Evolutionary conservation across 2,888 invertebrate genomes (phyloP).

Genomic region (Troglohyphantes excavatus): DNA sequence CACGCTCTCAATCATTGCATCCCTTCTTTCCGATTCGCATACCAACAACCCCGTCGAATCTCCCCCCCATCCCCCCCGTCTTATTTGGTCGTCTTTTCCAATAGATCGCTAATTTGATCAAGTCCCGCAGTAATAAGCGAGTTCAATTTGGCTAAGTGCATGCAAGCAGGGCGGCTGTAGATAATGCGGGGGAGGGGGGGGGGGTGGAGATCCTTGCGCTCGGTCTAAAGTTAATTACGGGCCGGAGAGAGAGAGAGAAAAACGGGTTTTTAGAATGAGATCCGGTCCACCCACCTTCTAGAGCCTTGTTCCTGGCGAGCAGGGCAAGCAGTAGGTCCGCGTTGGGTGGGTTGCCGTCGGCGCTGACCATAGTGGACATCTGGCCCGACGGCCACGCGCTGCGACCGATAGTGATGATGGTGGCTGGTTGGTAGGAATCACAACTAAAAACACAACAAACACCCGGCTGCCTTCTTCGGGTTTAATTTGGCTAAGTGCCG

Average conservation of each 20-base stretch:
- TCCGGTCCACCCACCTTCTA: slow-evolving; percentile 88
- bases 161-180: slow-evolving; percentile 48
- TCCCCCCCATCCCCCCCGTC: slow-evolving; percentile 12
- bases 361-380: slow-evolving; percentile 78
- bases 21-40: slow-evolving; percentile 40
- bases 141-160: slow-evolving; percentile 79
- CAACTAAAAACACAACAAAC: slow-evolving; percentile 51
- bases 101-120: slow-evolving; percentile 79
- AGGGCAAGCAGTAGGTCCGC: slow-evolving; percentile 92
- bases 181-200: slow-evolving; percentile 15
- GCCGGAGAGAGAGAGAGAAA: too few relatives aligned
- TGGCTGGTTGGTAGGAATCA: slow-evolving; percentile 41
- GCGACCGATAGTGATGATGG: slow-evolving; percentile 72
- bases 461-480: slow-evolving; percentile 19
- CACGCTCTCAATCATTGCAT: slow-evolving; percentile 74
- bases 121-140: slow-evolving; percentile 74
- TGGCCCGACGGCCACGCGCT: slow-evolving; percentile 70
- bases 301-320: slow-evolving; percentile 91
- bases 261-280: background rate
- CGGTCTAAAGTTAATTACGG: slow-evolving; percentile 77
- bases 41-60: slow-evolving; percentile 20
- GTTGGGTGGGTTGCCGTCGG: slow-evolving; percentile 81
- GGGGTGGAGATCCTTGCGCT: slow-evolving; percentile 8
- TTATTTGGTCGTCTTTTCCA: slow-evolving; percentile 71
- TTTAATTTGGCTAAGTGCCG: slow-evolving; percentile 78